Evolutionary conservation across 2,888 invertebrate genomes (phyloP).

Genomic region (Schizaphis graminum): DNA sequence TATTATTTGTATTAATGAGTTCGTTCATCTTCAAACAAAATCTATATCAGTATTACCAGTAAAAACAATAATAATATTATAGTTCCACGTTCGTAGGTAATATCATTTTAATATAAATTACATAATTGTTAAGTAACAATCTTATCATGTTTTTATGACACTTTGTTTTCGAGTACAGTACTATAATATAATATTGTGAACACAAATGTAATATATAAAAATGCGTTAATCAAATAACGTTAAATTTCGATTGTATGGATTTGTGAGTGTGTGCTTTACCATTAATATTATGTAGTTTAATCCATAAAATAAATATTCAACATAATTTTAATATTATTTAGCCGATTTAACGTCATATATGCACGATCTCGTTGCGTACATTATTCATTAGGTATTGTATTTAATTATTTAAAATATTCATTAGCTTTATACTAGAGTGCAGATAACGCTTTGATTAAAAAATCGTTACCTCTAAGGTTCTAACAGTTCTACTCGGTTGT

Average conservation of each 20-base stretch:
- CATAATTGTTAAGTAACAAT: not conserved
- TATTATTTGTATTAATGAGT: not conserved
- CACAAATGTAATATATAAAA: not conserved
- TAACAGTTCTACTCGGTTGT: not conserved
- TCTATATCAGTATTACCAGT: not conserved
- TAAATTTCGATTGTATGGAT: not conserved
- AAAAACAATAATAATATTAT: not conserved
- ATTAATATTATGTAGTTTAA: not conserved
- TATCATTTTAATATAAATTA: not conserved
- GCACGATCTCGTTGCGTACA: not conserved
- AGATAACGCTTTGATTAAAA: not conserved
- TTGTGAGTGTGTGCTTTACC: not conserved
- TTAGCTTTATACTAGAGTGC: not conserved
- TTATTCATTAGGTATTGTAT: not conserved
- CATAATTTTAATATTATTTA: not conserved
- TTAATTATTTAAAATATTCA: not conserved
- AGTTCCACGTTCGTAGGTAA: not conserved
- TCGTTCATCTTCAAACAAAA: not conserved
- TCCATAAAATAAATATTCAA: constrained; percentile 11
- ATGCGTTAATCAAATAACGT: not conserved
- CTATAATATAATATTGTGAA: not conserved
- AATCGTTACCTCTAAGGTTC: not conserved
- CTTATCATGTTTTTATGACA: not conserved
- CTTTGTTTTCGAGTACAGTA: not conserved
- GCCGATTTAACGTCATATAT: not conserved